These are phyloP conservation scores for Microctenopoma lineatum DNA, from an alignment of 2,797 vertebrate genomes.

Conservation along the genomic window DNA sequence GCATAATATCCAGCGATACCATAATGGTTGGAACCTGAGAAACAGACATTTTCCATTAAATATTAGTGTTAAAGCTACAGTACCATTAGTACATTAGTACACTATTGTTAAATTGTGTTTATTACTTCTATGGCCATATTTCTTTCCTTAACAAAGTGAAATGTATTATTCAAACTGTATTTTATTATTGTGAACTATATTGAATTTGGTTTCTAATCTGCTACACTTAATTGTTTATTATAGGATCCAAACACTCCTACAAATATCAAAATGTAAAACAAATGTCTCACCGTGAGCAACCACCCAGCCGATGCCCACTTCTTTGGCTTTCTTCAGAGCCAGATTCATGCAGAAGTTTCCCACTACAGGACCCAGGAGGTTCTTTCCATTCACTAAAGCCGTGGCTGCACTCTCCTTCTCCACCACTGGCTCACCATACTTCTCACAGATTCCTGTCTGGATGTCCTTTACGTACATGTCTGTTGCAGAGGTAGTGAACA, in stretches of 20 bases:
- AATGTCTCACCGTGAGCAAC: conserved; percentile 77
- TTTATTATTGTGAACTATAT: too few species aligned
- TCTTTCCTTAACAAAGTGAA: too few species aligned
- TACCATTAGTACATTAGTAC: too few species aligned
- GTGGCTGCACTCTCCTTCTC: conserved; percentile 82
- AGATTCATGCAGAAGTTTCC: conserved; percentile 86
- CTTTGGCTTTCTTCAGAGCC: conserved; percentile 82
- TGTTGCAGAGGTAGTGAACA: conserved; percentile 24
- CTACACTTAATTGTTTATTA: not conserved
- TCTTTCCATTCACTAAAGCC: conserved; percentile 81
- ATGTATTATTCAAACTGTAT: too few species aligned
- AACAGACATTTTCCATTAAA: not conserved
- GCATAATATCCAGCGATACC: conserved; percentile 84
- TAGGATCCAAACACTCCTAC: not conserved
- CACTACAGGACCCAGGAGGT: conserved; percentile 84
- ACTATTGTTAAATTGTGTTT: too few species aligned
- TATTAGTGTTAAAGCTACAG: too few species aligned
- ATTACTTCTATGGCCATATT: too few species aligned
- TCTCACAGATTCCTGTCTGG: conserved; percentile 77
- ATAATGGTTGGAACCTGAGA: conserved; percentile 83
- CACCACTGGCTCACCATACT: conserved; percentile 78
- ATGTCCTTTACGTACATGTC: conserved; percentile 85
- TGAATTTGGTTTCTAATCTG: not conserved
- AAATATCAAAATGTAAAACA: too few species aligned
- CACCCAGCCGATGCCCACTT: conserved; percentile 84